Percentiles rank a stretch among this genome's conserved stretches.
Evolutionary conservation across 2,797 vertebrate species (phyloP).

Genomic region (Mastacembelus armatus): DNA sequence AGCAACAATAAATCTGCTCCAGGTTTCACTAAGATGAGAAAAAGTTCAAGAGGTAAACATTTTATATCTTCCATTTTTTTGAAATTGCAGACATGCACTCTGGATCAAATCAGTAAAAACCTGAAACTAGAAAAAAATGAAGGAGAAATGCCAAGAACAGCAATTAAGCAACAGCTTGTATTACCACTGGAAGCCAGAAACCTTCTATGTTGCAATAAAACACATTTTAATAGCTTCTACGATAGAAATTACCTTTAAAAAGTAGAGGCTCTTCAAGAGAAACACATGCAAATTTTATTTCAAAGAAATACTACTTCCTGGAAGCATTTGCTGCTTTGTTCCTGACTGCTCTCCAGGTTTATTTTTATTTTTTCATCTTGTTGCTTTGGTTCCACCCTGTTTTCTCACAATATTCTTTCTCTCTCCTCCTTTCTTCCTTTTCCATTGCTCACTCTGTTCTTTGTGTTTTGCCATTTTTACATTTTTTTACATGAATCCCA

Average conservation of each 20-base stretch:
- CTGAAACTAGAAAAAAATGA: neutral
- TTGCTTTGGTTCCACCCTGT: too few relatives aligned
- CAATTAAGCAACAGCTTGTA: constrained; percentile 16
- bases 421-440: too few relatives aligned
- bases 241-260: neutral
- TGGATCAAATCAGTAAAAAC: constrained; percentile 6
- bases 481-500: too few relatives aligned
- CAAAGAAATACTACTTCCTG: neutral
- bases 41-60: constrained; percentile 11
- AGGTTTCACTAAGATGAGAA: constrained; percentile 28
- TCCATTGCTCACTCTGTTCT: too few relatives aligned
- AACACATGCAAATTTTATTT: neutral
- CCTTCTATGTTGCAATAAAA: constrained; percentile 19
- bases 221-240: constrained; percentile 1
- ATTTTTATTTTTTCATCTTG: neutral
- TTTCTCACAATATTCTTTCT: too few relatives aligned
- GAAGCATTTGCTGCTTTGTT: neutral
- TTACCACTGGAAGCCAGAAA: neutral
- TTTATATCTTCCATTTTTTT: neutral
- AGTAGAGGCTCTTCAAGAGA: neutral
- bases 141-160: constrained; percentile 13
- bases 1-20: constrained; percentile 11
- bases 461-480: too few relatives aligned
- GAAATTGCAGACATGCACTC: constrained; percentile 7
- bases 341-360: neutral